These are phyloP conservation scores for Dendrolimus pini DNA, from an alignment of 2,888 invertebrate genomes.

Conservation along the genomic window DNA sequence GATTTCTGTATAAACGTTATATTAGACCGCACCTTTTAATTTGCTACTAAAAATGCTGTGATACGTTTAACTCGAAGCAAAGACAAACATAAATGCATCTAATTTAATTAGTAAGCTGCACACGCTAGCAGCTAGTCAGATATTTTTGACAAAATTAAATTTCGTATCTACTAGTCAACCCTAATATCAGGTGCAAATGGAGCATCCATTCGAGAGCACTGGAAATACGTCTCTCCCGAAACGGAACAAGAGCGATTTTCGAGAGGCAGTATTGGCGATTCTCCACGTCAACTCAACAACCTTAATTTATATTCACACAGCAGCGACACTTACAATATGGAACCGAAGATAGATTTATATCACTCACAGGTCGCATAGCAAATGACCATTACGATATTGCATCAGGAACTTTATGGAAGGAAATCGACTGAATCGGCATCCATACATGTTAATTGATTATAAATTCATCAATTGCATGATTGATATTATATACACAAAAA, in stretches of 20 bases:
- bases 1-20: too few species aligned
- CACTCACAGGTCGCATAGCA: slow-evolving; percentile 37
- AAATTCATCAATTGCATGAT: not conserved
- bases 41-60: too few species aligned
- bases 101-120: too few species aligned
- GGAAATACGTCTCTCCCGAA: slow-evolving; percentile 11
- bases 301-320: slow-evolving; percentile 51
- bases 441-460: not conserved
- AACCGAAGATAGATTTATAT: slow-evolving; percentile 41
- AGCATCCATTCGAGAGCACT: not conserved
- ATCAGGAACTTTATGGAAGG: not conserved
- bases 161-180: not conserved
- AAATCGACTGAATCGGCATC: not conserved
- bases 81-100: too few species aligned
- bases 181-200: not conserved
- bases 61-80: too few species aligned
- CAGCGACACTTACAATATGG: slow-evolving; percentile 34
- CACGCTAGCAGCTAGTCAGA: too few species aligned
- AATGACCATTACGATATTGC: slow-evolving; percentile 12
- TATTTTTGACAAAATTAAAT: too few species aligned
- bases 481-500: not conserved
- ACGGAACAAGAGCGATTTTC: slow-evolving; percentile 24
- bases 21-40: too few species aligned
- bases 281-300: slow-evolving; percentile 32
- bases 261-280: slow-evolving; percentile 19